A percentile compares a stretch with the other conserved stretches of the same genome.
These are phyloP conservation scores for Drymodes brunneopygia DNA, from an alignment of 2,113 vertebrate species.

Conservation along the genomic window DNA sequence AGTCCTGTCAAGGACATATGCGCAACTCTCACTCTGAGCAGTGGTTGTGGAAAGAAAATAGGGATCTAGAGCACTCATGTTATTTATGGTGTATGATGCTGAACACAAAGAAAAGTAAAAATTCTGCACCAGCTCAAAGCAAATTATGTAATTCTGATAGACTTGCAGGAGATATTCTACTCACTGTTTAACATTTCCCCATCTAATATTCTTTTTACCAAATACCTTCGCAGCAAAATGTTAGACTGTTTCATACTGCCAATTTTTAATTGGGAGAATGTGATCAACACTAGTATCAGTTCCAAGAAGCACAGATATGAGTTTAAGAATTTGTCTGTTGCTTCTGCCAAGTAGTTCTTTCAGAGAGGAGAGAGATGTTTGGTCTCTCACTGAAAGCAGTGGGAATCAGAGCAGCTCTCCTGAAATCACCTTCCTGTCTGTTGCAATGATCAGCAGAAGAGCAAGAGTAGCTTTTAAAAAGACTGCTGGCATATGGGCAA, in stretches of 20 bases:
- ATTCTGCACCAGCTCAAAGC: background rate
- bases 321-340: background rate
- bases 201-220: background rate
- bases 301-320: background rate
- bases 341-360: background rate
- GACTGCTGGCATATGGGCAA: background rate
- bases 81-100: background rate
- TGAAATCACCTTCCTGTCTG: background rate
- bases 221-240: background rate
- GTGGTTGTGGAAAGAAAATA: background rate
- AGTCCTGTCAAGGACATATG: background rate
- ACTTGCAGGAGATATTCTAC: background rate
- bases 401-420: background rate
- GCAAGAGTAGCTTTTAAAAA: background rate
- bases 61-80: background rate
- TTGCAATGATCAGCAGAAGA: background rate
- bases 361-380: background rate
- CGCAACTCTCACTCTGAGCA: background rate
- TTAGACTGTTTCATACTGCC: background rate
- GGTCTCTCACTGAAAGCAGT: background rate
- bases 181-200: background rate
- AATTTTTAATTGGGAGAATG: constrained; percentile 1
- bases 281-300: background rate
- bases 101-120: background rate
- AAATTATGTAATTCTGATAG: background rate